Conservation (phyloP, 2,888 invertebrate species). For the Prenolepis imparis region DNA sequence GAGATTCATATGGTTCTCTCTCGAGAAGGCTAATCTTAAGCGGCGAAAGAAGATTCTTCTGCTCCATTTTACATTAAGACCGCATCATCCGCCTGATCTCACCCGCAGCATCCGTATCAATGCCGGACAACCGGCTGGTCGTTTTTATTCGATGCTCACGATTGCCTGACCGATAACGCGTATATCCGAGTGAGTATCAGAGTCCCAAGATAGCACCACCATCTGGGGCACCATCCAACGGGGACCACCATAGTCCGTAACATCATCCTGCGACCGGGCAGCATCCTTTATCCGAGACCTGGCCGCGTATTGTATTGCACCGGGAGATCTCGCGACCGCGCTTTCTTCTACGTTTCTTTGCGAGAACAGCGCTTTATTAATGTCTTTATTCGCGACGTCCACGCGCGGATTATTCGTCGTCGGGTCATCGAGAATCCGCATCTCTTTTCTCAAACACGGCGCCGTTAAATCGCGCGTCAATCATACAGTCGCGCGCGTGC, state of each 20-base stretch:
- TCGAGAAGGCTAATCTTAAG: neutral
- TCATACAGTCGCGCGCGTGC: slow-evolving; percentile 48
- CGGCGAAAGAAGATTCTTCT: slow-evolving; percentile 16
- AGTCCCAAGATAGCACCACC: slow-evolving; percentile 71
- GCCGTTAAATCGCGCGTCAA: slow-evolving; percentile 55
- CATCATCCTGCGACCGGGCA: slow-evolving; percentile 67
- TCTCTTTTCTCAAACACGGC: slow-evolving; percentile 35
- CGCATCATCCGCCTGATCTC: slow-evolving; percentile 66
- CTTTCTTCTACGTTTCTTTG: slow-evolving; percentile 59
- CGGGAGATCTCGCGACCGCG: slow-evolving; percentile 61
- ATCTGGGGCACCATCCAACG: slow-evolving; percentile 65
- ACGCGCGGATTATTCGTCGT: slow-evolving; percentile 60
- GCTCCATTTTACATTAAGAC: slow-evolving; percentile 65
- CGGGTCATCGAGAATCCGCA: neutral
- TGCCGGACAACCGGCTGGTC: slow-evolving; percentile 19
- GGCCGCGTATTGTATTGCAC: slow-evolving; percentile 74
- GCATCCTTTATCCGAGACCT: slow-evolving; percentile 71
- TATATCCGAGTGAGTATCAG: slow-evolving; percentile 73
- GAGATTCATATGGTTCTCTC: slow-evolving; percentile 53
- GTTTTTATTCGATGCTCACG: slow-evolving; percentile 74
- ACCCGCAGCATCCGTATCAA: slow-evolving; percentile 64
- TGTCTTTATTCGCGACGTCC: slow-evolving; percentile 78
- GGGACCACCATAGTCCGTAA: slow-evolving; percentile 68
- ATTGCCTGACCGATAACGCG: slow-evolving; percentile 70
- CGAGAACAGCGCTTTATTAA: slow-evolving; percentile 78